Evolutionary conservation across 2,113 vertebrate species (phyloP), one percentile per base, ranked within the genome.

Genomic region (Mus spicilegus): DNA sequence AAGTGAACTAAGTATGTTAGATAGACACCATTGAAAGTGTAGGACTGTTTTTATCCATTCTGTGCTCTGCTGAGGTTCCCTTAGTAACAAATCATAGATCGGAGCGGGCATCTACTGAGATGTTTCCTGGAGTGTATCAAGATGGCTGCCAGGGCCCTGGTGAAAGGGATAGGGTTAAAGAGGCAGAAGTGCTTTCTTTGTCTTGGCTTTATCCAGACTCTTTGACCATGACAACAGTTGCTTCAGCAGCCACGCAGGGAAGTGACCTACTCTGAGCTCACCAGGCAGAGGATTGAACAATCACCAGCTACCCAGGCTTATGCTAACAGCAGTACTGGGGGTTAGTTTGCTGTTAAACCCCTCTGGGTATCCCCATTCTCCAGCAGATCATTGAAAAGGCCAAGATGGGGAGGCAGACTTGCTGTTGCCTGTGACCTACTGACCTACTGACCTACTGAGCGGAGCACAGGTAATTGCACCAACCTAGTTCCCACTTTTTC

Each of bases 301-400:
- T 46, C 22, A 26, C 16, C 28, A 36, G 26, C 14, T 17, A 65
- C n/a, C 49, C 16, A 6, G 8, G 69, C 12, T 13, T 30, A 28
- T 12, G 22, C 8, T 2, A 0, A 20, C 42, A 33, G 63, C 5
- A 4, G 7, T 0, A 0, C 49, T 49, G 49, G 49, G 49, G 1
- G 46, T 69, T 42, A 3, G 7, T 20, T 17, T 1, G 20, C 7
- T 16, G 61, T 63, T 26, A 26, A 28, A 33, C 12, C 26, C 12
- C 49, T 82, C 30, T 3, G 1, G 46, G 7, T 26, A 0, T 1
- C n/a, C 9, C 7, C n/a, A 7, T 54, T 58, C 24, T 28, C 61
- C 28, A 5, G 22, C 33, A 2, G 24, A 24, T 49, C 28, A 30
- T 54, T 58, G 8, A 51, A 19, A 90, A 72, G 13, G 33, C n/a